These are phyloP conservation scores for Betta splendens DNA, from an alignment of 2,797 vertebrate species.

Conservation along the genomic window DNA sequence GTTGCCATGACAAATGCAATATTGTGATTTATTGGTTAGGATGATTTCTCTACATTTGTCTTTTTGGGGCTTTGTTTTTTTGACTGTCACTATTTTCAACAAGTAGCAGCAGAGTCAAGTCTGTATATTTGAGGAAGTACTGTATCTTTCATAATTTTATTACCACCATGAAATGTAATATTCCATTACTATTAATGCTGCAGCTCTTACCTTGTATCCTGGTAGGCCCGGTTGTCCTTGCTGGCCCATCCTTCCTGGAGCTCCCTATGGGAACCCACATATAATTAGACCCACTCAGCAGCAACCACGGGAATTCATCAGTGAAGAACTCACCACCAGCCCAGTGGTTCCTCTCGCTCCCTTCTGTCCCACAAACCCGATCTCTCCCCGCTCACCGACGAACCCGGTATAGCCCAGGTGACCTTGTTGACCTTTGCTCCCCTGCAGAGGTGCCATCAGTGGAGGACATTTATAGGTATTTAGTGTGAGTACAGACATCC, in stretches of 20 bases:
- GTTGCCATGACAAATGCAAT: too few species aligned
- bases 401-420: constrained; percentile 88
- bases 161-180: neutral
- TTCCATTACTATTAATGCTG: constrained; percentile 14
- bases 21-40: too few species aligned
- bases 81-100: too few species aligned
- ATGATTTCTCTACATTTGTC: too few species aligned
- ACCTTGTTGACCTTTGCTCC: constrained; percentile 91
- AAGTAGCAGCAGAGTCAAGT: too few species aligned
- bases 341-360: constrained; percentile 93
- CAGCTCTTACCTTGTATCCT: constrained; percentile 87
- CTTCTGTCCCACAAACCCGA: constrained; percentile 90
- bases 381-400: constrained; percentile 83
- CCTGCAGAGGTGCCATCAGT: constrained; percentile 77
- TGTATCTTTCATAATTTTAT: neutral
- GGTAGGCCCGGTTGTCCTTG: constrained; percentile 88
- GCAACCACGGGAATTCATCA: neutral
- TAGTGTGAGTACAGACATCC: constrained; percentile 18
- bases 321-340: constrained; percentile 81
- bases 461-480: constrained; percentile 38
- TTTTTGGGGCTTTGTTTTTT: too few species aligned
- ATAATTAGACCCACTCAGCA: constrained; percentile 24
- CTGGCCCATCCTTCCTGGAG: constrained; percentile 90
- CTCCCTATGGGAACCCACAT: constrained; percentile 80
- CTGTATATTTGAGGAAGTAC: too few species aligned